phyloP scores from a whole-genome alignment of 2,888 invertebrate species.

The Gymnoscelis rufifasciata region DNA sequence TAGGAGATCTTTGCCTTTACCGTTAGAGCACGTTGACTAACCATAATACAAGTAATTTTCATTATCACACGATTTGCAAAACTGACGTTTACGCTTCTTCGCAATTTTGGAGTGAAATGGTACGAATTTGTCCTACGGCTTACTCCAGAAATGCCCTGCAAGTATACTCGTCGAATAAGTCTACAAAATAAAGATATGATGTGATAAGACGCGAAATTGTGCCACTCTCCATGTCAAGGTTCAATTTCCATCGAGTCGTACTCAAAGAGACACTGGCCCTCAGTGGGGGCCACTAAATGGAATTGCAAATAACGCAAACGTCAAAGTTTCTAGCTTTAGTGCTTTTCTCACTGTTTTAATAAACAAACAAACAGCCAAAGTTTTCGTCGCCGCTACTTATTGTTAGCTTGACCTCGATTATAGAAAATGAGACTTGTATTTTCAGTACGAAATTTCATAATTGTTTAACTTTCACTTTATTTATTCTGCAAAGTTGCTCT shows the following conservation, averaged over 20 bases:
- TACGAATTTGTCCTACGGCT: too few relatives aligned
- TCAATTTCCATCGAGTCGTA: not conserved
- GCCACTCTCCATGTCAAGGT: not conserved
- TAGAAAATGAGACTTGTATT: conserved; percentile 36
- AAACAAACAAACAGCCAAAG: conserved; percentile 66
- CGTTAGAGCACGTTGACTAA: too few relatives aligned
- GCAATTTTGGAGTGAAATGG: too few relatives aligned
- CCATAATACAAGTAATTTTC: too few relatives aligned
- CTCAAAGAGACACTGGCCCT: conserved; percentile 4
- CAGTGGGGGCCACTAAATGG: conserved; percentile 53
- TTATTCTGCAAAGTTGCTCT: conserved; percentile 3
- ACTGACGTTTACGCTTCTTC: too few relatives aligned
- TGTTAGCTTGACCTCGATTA: conserved; percentile 51
- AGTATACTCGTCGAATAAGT: too few relatives aligned
- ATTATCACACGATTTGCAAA: too few relatives aligned
- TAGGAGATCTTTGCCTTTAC: too few relatives aligned
- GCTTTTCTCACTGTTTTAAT: conserved; percentile 57
- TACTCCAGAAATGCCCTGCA: too few relatives aligned
- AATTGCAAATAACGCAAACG: conserved; percentile 63
- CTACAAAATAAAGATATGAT: too few relatives aligned
- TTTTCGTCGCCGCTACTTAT: conserved; percentile 43
- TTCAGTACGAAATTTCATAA: conserved; percentile 10
- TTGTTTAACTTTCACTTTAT: conserved; percentile 9
- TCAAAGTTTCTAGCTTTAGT: conserved; percentile 50
- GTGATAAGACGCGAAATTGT: too few relatives aligned